Conservation (phyloP, 2,113 vertebrate genomes). For the Gasterosteus aculeatus region DNA sequence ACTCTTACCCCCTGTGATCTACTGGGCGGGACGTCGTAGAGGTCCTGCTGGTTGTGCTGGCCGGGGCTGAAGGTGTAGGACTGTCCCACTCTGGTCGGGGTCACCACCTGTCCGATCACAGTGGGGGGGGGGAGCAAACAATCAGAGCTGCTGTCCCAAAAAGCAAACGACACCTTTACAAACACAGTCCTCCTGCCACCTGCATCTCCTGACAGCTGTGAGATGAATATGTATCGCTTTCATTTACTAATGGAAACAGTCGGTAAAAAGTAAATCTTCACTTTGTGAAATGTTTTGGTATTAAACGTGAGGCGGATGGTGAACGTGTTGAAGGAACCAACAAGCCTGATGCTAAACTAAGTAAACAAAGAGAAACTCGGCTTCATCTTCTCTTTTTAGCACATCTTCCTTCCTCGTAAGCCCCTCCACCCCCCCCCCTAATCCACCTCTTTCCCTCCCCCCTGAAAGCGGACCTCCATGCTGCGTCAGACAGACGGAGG, state of each 20-base stretch:
- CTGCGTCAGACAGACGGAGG: constrained; percentile 73
- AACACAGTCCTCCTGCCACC: constrained; percentile 1
- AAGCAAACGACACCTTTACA: constrained; percentile 14
- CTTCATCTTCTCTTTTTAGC: constrained; percentile 25
- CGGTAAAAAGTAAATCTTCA: background rate
- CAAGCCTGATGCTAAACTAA: background rate
- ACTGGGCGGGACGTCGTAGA: constrained; percentile 90
- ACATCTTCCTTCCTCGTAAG: constrained; percentile 59
- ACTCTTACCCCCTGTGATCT: constrained; percentile 90
- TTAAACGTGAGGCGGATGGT: background rate
- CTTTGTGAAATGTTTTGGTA: constrained; percentile 17
- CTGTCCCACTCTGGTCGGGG: constrained; percentile 89
- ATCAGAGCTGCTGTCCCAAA: constrained; percentile 26
- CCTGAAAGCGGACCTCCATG: constrained; percentile 59
- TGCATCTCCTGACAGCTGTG: background rate
- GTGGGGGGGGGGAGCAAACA: constrained; percentile 54
- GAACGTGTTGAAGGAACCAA: constrained; percentile 41
- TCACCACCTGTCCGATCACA: constrained; percentile 88
- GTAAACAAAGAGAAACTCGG: background rate
- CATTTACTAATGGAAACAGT: background rate
- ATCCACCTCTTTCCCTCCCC: constrained; percentile 47
- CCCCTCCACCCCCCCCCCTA: constrained; percentile 58
- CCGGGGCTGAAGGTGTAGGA: constrained; percentile 87
- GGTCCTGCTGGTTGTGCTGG: constrained; percentile 86
- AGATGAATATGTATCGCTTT: background rate